Percentiles rank a stretch among this genome's conserved stretches.
Evolutionary conservation across 2,113 vertebrate genomes (phyloP).

Genomic region (Cephalopholis sonnerati): DNA sequence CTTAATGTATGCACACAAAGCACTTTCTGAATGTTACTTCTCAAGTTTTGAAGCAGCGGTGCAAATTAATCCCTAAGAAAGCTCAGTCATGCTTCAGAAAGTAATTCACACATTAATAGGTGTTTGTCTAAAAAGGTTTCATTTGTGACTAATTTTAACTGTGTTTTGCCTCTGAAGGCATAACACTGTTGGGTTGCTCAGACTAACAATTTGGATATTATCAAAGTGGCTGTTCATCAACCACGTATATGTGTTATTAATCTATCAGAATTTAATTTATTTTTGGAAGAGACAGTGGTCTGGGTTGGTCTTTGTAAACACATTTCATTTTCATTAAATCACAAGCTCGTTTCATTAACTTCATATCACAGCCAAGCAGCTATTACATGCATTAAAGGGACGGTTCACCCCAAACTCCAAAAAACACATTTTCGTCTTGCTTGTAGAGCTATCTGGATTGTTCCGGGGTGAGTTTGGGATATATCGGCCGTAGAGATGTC

Average conservation of each 20-base stretch:
- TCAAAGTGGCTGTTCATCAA: conserved; percentile 13
- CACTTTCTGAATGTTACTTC: conserved; percentile 24
- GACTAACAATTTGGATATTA: conserved; percentile 9
- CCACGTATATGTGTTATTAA: conserved; percentile 25
- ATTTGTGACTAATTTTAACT: conserved; percentile 40
- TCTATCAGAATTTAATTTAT: background rate
- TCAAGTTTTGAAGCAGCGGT: conserved; percentile 25
- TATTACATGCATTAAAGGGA: background rate
- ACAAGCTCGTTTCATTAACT: background rate
- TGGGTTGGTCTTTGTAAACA: background rate
- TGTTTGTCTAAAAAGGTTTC: conserved; percentile 27
- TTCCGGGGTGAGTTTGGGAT: too few relatives aligned
- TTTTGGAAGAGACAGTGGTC: background rate
- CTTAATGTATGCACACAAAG: conserved; percentile 12
- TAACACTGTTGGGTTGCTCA: background rate
- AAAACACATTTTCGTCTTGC: too few relatives aligned
- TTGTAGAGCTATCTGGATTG: too few relatives aligned
- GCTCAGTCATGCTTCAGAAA: conserved; percentile 34
- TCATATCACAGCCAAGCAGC: background rate
- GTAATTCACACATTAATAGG: conserved; percentile 43
- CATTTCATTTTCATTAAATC: background rate
- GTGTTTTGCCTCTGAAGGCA: conserved; percentile 23
- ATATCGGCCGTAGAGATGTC: too few relatives aligned
- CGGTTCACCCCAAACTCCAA: too few relatives aligned
- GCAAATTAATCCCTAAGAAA: conserved; percentile 63